Base-by-base conservation (phyloP, 1,140 invertebrate genomes). In the Macrosteles quadrilineatus region DNA sequence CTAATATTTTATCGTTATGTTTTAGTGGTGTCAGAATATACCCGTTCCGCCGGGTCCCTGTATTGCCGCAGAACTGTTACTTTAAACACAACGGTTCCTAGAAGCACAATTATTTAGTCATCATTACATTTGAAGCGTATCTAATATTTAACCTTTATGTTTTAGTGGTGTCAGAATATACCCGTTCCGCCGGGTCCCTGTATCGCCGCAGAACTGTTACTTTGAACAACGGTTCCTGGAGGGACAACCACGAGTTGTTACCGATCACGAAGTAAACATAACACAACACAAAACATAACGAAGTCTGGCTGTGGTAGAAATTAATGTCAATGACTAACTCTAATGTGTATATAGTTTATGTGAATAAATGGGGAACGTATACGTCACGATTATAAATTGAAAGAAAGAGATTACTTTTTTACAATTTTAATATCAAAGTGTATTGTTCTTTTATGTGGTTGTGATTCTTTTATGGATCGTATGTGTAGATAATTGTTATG, bases 191-290 rank as follows among this genome's bases (percentile, higher is more conserved):
- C 6, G 78, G 77, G 32, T 80, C 80, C 25, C 76, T 78, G 17
- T 73, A 76, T 1, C 76, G 78, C 2, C 76, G 80, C 50, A 77
- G 81, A 3, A 80, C 80, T 40, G 78, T 81, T 67, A 77, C 80
- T 1, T 76, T 81, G 17, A 66, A 66, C 21, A 66, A 66, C 23
- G 80, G 82, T 43, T 76, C 77, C 4, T 84, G 82, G 80, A 77
- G 80, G 67, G 81, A 83, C 72, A 80, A 79, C 67, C 81, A 82
- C 55, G 83, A 85, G 70, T 55, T 85, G 69, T 75, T 81, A 72
- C 78, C 77, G 55, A 75, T 77, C 62, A 69, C 71, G 43, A 73
- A 63, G 45, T 47, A 19, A n/a, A 50, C 14, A 9, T 17, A 6
- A 9, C 6, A n/a, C n/a, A n/a, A n/a, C n/a, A n/a, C n/a, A n/a